phyloP scores from a whole-genome alignment of 2,888 invertebrate species.

The Aethes cnicana region DNA sequence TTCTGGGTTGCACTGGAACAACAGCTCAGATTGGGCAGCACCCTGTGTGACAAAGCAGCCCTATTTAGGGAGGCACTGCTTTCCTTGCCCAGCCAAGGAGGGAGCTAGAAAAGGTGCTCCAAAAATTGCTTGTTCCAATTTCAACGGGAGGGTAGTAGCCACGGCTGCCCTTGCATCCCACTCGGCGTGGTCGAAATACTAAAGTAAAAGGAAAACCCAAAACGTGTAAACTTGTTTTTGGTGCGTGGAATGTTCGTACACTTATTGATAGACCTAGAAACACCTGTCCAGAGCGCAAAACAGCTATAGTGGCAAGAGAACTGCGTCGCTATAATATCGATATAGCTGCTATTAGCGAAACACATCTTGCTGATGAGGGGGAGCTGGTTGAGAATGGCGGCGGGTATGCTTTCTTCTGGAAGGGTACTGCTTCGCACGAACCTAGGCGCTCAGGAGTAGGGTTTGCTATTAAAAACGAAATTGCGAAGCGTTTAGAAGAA shows the following conservation, averaged over 20 bases:
- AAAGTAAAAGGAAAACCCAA: not conserved
- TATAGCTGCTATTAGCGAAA: conserved; percentile 28
- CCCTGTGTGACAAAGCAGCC: conserved; percentile 31
- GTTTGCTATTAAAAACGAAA: not conserved
- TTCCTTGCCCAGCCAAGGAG: conserved; percentile 7
- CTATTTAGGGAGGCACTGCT: conserved; percentile 28
- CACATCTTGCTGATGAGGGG: conserved; percentile 14
- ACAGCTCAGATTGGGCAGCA: conserved; percentile 23
- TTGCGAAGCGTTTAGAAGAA: not conserved
- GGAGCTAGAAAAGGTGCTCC: conserved; percentile 29
- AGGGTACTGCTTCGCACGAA: not conserved
- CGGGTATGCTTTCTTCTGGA: conserved; percentile 26
- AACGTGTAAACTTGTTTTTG: too few relatives aligned
- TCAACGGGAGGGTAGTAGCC: too few relatives aligned
- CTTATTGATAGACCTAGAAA: not conserved
- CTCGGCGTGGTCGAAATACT: not conserved
- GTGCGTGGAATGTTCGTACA: not conserved
- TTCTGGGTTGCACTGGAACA: not conserved
- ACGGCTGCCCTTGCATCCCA: not conserved
- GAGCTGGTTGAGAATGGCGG: conserved; percentile 18
- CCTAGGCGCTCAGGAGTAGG: not conserved
- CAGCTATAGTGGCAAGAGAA: not conserved
- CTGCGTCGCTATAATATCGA: conserved; percentile 6
- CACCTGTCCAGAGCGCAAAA: not conserved
- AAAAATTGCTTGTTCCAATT: conserved; percentile 28